These are phyloP conservation scores for Nymphalis polychloros DNA, from an alignment of 2,888 invertebrate species.

Conservation along the genomic window DNA sequence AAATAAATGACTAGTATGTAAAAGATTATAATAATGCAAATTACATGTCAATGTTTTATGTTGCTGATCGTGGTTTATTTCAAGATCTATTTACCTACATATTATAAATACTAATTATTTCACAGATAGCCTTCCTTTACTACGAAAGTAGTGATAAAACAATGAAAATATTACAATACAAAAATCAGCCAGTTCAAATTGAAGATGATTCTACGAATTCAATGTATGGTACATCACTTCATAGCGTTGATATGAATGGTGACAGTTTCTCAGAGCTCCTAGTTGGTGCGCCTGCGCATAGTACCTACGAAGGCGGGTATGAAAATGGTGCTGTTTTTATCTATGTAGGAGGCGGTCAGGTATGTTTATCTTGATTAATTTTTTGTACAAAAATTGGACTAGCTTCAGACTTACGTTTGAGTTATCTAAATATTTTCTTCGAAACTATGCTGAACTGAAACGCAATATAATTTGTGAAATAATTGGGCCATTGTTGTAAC, in stretches of 20 bases:
- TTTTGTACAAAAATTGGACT: no score
- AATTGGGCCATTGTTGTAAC: no score
- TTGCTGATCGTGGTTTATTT: no score
- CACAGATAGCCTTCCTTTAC: conserved; percentile 46
- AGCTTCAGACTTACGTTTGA: no score
- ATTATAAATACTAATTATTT: conserved; percentile 6
- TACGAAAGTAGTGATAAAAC: conserved; percentile 13
- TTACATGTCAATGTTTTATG: no score
- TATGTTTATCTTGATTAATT: conserved; percentile 31
- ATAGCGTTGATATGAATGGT: conserved; percentile 68
- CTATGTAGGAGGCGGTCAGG: conserved; percentile 55
- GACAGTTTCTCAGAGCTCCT: conserved; percentile 81
- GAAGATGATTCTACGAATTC: conserved; percentile 59
- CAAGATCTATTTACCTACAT: background rate
- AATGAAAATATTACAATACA: background rate
- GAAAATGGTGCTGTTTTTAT: conserved; percentile 82
- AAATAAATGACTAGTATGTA: no score
- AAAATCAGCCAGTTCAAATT: conserved; percentile 23
- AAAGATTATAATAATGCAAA: no score
- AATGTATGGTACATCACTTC: conserved; percentile 81
- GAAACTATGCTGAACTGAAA: no score
- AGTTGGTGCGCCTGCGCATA: conserved; percentile 81
- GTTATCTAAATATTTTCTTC: no score
- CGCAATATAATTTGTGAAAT: no score
- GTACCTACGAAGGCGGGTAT: conserved; percentile 41